These are phyloP conservation scores for Ancistrus triradiatus DNA, from an alignment of 2,113 vertebrate species.

Conservation along the genomic window DNA sequence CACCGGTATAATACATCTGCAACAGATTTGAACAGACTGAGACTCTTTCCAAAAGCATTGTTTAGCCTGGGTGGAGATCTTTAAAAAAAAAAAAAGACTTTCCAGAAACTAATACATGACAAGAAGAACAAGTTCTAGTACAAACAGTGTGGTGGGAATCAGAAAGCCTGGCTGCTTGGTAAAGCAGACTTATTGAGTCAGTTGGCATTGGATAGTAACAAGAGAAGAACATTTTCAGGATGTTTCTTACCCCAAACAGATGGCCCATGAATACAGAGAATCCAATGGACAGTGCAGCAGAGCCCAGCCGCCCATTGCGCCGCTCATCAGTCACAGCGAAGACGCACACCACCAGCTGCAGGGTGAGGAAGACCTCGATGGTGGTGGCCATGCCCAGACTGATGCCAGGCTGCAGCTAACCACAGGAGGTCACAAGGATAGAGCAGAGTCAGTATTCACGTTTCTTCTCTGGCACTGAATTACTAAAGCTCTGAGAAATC, in stretches of 20 bases:
- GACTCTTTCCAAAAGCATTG: background rate
- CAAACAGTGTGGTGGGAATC: no score
- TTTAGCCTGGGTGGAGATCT: no score
- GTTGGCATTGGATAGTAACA: no score
- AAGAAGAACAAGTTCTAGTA: no score
- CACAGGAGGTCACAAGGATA: background rate
- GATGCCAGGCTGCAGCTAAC: constrained; percentile 83
- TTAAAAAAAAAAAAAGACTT: no score
- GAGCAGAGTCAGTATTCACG: background rate
- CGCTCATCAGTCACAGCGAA: constrained; percentile 88
- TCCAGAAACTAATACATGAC: no score
- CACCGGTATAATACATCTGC: constrained; percentile 91
- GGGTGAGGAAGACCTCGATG: constrained; percentile 88
- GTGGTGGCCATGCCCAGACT: constrained; percentile 88
- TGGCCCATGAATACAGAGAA: constrained; percentile 90
- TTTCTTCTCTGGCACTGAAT: background rate
- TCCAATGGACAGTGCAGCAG: constrained; percentile 84
- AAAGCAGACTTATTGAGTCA: no score
- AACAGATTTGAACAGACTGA: constrained; percentile 12
- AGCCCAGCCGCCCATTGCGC: constrained; percentile 80
- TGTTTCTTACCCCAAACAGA: constrained; percentile 85
- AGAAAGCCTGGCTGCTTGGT: no score
- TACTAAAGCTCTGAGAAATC: background rate
- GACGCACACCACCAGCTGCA: constrained; percentile 88
- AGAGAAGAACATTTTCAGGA: no score